Conservation (phyloP, 2,113 vertebrate species). For the Scomber colias region DNA sequence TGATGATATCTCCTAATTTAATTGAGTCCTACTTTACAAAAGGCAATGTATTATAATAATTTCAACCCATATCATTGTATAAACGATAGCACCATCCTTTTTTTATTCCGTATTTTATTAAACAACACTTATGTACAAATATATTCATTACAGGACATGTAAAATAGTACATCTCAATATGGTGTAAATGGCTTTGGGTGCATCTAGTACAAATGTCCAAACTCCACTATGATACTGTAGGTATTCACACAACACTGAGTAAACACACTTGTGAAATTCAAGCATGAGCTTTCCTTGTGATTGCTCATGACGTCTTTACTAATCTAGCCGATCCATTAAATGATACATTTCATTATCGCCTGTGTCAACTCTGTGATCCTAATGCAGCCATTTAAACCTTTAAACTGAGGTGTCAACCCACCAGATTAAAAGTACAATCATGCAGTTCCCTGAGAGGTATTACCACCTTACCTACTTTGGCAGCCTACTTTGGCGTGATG, state of each 20-base stretch:
- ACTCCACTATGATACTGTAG: conserved; percentile 64
- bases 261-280: conserved; percentile 63
- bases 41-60: background rate
- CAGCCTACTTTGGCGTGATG: conserved; percentile 6
- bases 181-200: conserved; percentile 74
- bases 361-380: conserved; percentile 6
- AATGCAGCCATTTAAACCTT: conserved; percentile 37
- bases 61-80: background rate
- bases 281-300: conserved; percentile 52
- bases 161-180: conserved; percentile 79
- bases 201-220: conserved; percentile 73
- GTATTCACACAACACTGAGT: conserved; percentile 61
- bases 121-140: conserved; percentile 80
- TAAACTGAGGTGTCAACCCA: conserved; percentile 31
- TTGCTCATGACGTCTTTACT: conserved; percentile 33
- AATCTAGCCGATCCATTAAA: conserved; percentile 27
- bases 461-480: conserved; percentile 36
- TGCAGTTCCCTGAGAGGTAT: conserved; percentile 81
- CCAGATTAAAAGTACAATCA: conserved; percentile 72
- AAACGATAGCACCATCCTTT: background rate
- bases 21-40: conserved; percentile 5
- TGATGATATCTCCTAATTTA: conserved; percentile 29
- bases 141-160: conserved; percentile 73
- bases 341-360: conserved; percentile 18
- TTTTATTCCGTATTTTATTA: conserved; percentile 71